These are phyloP conservation scores for Ctenochaetus hawaiiensis DNA, from an alignment of 2,797 vertebrate genomes.

Conservation along the genomic window DNA sequence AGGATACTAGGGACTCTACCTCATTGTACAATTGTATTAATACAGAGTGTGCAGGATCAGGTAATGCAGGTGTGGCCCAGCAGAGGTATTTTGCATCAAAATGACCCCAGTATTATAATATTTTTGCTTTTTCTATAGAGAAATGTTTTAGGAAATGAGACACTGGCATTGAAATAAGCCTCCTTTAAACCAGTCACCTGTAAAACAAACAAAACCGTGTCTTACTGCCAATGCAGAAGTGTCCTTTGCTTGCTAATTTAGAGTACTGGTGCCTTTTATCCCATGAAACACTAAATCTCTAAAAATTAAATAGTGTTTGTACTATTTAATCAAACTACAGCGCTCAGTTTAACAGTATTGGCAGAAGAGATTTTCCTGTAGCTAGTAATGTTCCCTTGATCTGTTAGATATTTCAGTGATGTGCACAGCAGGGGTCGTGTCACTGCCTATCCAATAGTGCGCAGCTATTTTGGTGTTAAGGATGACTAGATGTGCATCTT, in stretches of 20 bases:
- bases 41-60: background rate
- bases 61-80: background rate
- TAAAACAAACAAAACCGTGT: background rate
- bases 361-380: background rate
- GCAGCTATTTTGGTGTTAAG: slow-evolving; percentile 5
- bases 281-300: background rate
- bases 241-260: background rate
- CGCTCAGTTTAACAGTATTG: too few relatives aligned
- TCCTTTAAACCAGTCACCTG: background rate
- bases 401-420: background rate
- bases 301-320: too few relatives aligned
- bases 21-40: background rate
- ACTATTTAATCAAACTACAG: background rate
- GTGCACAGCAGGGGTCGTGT: background rate
- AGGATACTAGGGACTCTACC: background rate
- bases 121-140: background rate
- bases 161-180: background rate
- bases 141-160: background rate
- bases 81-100: background rate
- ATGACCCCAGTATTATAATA: background rate
- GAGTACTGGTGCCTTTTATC: background rate
- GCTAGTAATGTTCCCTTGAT: background rate
- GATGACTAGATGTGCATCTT: slow-evolving; percentile 15
- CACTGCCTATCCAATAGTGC: too few relatives aligned
- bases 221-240: background rate